Percentiles rank a stretch among this genome's conserved stretches.
These are phyloP conservation scores for Sipha maydis DNA, from an alignment of 2,888 invertebrate genomes.

Conservation along the genomic window DNA sequence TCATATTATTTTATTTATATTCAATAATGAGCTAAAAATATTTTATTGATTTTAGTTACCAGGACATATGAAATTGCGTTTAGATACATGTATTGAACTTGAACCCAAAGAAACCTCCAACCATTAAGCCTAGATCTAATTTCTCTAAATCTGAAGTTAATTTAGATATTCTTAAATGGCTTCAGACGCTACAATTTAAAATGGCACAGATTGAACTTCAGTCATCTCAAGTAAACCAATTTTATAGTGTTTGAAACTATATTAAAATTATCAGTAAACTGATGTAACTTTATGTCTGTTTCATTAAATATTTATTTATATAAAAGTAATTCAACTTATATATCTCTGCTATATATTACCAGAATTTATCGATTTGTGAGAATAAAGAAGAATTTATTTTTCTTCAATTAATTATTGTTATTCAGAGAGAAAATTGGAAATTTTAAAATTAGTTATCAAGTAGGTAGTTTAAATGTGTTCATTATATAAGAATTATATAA, in stretches of 20 bases:
- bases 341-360: not conserved
- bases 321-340: not conserved
- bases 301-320: not conserved
- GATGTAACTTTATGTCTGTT: not conserved
- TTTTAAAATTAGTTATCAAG: no score
- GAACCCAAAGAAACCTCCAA: constrained; percentile 70
- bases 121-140: constrained; percentile 67
- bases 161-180: constrained; percentile 79
- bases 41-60: constrained; percentile 76
- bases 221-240: constrained; percentile 90
- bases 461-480: no score
- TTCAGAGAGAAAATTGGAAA: no score
- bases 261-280: not conserved
- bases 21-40: not conserved
- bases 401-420: no score
- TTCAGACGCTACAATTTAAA: constrained; percentile 94
- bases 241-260: constrained; percentile 76
- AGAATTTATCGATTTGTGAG: no score
- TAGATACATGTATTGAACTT: constrained; percentile 89
- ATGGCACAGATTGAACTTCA: constrained; percentile 97
- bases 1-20: not conserved
- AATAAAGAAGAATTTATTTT: no score
- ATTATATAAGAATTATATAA: no score
- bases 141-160: constrained; percentile 63
- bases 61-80: constrained; percentile 84